Evolutionary conservation across 2,113 vertebrate species (phyloP).

Genomic region (Cettia cetti): DNA sequence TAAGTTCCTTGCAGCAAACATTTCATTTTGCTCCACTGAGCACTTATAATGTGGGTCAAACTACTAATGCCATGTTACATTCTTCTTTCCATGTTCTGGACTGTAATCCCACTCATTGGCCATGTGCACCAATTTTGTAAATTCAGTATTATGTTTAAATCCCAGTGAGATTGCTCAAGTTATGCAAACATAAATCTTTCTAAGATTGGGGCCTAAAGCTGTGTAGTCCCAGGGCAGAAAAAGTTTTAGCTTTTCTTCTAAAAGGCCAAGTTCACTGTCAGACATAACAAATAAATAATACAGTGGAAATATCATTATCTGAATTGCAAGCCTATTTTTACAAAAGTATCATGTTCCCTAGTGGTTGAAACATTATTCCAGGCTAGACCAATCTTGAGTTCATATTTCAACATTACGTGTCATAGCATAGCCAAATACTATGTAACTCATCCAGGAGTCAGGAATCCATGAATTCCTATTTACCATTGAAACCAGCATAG

Average conservation of each 20-base stretch:
- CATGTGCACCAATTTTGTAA: neutral
- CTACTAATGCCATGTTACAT: neutral
- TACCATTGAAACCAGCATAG: neutral
- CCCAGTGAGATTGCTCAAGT: neutral
- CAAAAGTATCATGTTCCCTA: slow-evolving; percentile 11
- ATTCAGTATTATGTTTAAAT: slow-evolving; percentile 23
- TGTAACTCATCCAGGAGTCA: neutral
- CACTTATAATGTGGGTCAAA: neutral
- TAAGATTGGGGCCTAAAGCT: neutral
- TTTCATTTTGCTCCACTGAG: neutral
- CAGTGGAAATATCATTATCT: slow-evolving; percentile 42
- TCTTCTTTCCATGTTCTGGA: neutral
- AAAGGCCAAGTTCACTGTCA: slow-evolving; percentile 1
- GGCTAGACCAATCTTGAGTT: neutral
- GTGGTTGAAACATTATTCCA: slow-evolving; percentile 6
- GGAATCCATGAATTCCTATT: neutral
- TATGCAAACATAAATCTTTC: slow-evolving; percentile 40
- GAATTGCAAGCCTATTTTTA: slow-evolving; percentile 18
- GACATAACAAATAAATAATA: slow-evolving; percentile 52
- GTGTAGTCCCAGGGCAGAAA: neutral
- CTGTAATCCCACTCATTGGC: neutral
- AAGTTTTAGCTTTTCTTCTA: slow-evolving; percentile 8
- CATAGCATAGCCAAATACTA: neutral
- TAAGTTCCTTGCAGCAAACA: neutral
- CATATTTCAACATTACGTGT: neutral